Base-by-base conservation (phyloP, 1,140 invertebrate genomes). In the Achatina immaculata region DNA sequence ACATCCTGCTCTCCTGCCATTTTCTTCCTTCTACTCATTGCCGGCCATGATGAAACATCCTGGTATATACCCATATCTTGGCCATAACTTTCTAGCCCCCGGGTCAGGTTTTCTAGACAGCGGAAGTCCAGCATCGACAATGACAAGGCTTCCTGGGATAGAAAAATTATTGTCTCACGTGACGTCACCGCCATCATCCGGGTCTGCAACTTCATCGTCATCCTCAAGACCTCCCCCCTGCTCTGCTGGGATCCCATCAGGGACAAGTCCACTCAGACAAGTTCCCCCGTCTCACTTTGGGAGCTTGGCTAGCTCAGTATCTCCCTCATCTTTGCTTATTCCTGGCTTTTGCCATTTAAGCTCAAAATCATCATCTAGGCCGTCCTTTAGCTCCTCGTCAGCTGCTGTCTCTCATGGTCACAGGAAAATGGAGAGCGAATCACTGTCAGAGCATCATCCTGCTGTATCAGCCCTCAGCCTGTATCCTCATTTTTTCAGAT, bases 91-190 rank as follows among this genome's bases (percentile, higher is more conserved):
- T 21, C 58, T 80, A 9, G 66, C 34, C 2, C 65, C 66, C 0
- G 2, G 1, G 16, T 11, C 58, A 38, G 58, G 42, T 34, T 48
- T 68, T 34, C 42, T 78, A 38, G 76, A 78, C 76, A 40, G 7
- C 24, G 40, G 38, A 7, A 72, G 34, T 31, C 66, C 7, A 19
- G 66, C 78, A n/a, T 42, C 76, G 2, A 55, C 55, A 34, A 72
- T 80, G 68, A 28, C 42, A 6, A 45, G 78, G n/a, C 42, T 80
- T 28, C 78, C 78, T 0, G 78, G 78, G 1, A 48, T 80, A 36
- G 78, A 80, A 43, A 80, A 80, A 80, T 68, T 80, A 19, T 62
- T 80, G n/a, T n/a, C 55, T 21, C 78, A 80, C 78, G 68, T 66
- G 0, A 80, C 58, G 68, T 40, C 78, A 19, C 38, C 45, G 0